These are phyloP conservation scores for Eristalis arbustorum DNA, from an alignment of 2,888 invertebrate genomes.

Conservation along the genomic window DNA sequence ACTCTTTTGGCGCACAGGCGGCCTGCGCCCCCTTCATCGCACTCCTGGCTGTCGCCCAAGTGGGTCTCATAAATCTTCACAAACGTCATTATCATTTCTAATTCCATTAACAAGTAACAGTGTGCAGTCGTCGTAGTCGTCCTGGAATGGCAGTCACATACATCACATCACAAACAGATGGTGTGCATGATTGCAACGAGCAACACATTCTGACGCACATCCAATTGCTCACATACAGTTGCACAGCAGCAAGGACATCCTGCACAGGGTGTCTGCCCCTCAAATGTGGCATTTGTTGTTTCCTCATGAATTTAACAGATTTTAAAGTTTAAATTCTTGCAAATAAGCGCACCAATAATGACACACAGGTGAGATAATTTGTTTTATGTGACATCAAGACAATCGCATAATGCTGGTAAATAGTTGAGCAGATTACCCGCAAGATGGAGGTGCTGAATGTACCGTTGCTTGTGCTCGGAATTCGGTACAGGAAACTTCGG, in stretches of 20 bases:
- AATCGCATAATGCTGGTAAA: conserved; percentile 20
- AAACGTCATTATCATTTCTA: conserved; percentile 70
- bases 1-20: conserved; percentile 13
- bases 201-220: conserved; percentile 8
- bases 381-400: conserved; percentile 15
- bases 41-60: conserved; percentile 38
- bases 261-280: conserved; percentile 24
- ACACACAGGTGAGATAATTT: conserved; percentile 31
- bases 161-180: conserved; percentile 64
- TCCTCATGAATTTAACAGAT: conserved; percentile 31
- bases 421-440: background rate
- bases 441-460: background rate
- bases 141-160: conserved; percentile 57
- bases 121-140: conserved; percentile 17
- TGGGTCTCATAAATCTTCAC: conserved; percentile 66
- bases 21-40: background rate
- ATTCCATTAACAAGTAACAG: conserved; percentile 70
- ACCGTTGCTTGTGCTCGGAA: background rate
- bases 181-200: conserved; percentile 46
- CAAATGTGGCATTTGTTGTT: conserved; percentile 30
- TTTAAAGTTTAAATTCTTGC: conserved; percentile 46
- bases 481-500: background rate
- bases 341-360: conserved; percentile 19
- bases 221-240: background rate
- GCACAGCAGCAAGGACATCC: background rate